Conservation (phyloP, 2,113 vertebrate genomes). For the Marmota flaviventris region DNA sequence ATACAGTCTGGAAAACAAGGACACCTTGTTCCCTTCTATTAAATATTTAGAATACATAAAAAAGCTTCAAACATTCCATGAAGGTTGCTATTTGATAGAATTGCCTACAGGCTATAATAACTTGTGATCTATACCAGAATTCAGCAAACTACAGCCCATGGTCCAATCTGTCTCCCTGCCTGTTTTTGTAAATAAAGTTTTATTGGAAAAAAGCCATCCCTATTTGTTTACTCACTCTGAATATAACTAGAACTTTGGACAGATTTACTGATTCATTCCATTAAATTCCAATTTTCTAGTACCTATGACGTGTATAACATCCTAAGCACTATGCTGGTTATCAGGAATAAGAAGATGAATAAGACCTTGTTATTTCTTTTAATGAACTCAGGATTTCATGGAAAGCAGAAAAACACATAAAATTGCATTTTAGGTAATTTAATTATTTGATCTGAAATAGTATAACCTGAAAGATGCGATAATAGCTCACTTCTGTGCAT, state of each 20-base stretch:
- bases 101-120: slow-evolving; percentile 24
- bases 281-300: slow-evolving; percentile 22
- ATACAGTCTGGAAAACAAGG: slow-evolving; percentile 23
- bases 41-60: slow-evolving; percentile 34
- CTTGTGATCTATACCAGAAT: slow-evolving; percentile 24
- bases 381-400: neutral
- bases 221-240: slow-evolving; percentile 59
- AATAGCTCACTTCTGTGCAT: neutral
- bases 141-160: neutral
- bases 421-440: slow-evolving; percentile 12
- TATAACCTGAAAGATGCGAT: neutral
- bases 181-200: slow-evolving; percentile 65
- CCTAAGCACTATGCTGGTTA: neutral
- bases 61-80: slow-evolving; percentile 23
- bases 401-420: slow-evolving; percentile 5
- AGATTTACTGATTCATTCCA: neutral
- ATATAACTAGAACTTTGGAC: slow-evolving; percentile 36
- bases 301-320: neutral
- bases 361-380: neutral
- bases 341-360: neutral
- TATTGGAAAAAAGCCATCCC: neutral
- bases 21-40: slow-evolving; percentile 20
- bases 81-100: slow-evolving; percentile 39
- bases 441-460: slow-evolving; percentile 10
- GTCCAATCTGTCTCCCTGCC: neutral